These are phyloP conservation scores for Anadara kagoshimensis DNA, from an alignment of 1,140 invertebrate genomes.

Conservation along the genomic window DNA sequence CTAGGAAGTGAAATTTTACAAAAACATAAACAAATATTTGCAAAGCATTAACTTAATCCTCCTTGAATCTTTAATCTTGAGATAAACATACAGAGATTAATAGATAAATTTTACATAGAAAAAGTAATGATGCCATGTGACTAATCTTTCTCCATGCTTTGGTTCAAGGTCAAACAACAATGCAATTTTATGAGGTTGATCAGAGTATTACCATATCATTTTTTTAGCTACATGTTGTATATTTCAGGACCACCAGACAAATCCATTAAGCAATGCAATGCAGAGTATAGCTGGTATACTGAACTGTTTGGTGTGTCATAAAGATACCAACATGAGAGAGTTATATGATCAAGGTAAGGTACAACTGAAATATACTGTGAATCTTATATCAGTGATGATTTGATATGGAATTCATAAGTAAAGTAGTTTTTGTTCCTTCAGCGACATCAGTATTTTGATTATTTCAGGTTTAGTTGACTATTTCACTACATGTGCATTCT, in stretches of 20 bases:
- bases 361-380: not conserved
- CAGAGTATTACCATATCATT: not conserved
- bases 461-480: slow-evolving; percentile 67
- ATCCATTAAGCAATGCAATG: slow-evolving; percentile 65
- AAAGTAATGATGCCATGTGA: too few species aligned
- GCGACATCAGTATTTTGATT: slow-evolving; percentile 10
- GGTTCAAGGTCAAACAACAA: not conserved
- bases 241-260: slow-evolving; percentile 70
- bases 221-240: not conserved
- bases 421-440: not conserved
- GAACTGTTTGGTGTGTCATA: slow-evolving; percentile 66
- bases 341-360: slow-evolving; percentile 70
- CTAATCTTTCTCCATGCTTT: too few species aligned
- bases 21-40: too few species aligned
- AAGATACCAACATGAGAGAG: slow-evolving; percentile 70
- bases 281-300: slow-evolving; percentile 67
- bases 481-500: slow-evolving; percentile 39
- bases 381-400: not conserved
- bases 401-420: too few species aligned
- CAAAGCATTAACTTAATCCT: too few species aligned
- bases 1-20: too few species aligned
- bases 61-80: too few species aligned
- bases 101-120: too few species aligned
- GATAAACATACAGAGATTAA: too few species aligned
- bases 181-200: not conserved